These are phyloP conservation scores for Masnerella sp. DNA, from an alignment of 2,888 invertebrate species.

Conservation along the genomic window DNA sequence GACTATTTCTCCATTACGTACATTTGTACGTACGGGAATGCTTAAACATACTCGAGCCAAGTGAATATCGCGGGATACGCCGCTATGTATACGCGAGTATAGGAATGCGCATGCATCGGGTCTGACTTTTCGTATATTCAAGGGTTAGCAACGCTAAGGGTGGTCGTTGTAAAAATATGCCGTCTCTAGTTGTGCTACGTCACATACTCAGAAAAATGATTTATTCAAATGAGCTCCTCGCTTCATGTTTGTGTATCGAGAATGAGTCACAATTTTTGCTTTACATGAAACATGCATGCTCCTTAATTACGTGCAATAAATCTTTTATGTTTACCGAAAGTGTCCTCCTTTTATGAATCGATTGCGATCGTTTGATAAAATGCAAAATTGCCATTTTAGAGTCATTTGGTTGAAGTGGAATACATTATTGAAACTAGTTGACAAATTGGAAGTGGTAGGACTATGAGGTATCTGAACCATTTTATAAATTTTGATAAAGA, in stretches of 20 bases:
- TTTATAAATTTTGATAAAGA: no score
- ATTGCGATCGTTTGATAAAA: no score
- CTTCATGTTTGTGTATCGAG: slow-evolving; percentile 20
- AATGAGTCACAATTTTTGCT: slow-evolving; percentile 17
- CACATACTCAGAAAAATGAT: slow-evolving; percentile 39
- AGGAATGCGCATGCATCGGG: slow-evolving; percentile 62
- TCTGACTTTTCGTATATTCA: slow-evolving; percentile 60
- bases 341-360: no score
- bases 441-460: no score
- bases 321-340: not conserved
- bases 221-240: slow-evolving; percentile 32
- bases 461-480: no score
- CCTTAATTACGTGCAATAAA: not conserved
- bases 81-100: slow-evolving; percentile 64
- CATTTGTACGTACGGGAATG: slow-evolving; percentile 65
- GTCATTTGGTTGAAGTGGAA: no score
- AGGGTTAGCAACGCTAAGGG: slow-evolving; percentile 48
- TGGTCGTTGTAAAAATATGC: slow-evolving; percentile 50
- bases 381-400: no score
- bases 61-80: slow-evolving; percentile 62
- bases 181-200: slow-evolving; percentile 39
- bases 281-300: not conserved
- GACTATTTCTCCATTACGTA: slow-evolving; percentile 69
- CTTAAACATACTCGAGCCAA: slow-evolving; percentile 69
- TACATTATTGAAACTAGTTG: no score